A percentile compares a stretch with the other conserved stretches of the same genome.
Conservation (phyloP, 1,140 invertebrate genomes). For the Cotesia glomerata region DNA sequence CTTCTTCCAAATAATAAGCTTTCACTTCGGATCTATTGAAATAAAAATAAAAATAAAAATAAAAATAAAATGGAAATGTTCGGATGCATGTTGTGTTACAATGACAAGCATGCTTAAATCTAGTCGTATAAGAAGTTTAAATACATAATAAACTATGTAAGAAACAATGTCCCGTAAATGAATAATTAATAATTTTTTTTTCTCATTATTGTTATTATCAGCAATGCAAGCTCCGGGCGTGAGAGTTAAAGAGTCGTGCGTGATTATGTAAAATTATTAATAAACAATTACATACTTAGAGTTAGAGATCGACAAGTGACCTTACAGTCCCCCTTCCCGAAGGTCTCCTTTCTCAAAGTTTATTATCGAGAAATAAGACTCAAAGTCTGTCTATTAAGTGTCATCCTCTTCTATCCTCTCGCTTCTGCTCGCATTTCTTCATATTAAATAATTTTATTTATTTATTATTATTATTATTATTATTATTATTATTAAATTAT, state of each 20-base stretch:
- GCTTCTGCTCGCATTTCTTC: background rate
- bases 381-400: background rate
- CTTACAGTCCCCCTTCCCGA: constrained; percentile 38
- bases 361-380: background rate
- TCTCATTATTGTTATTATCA: background rate
- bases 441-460: background rate
- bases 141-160: constrained; percentile 20
- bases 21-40: constrained; percentile 16
- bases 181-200: constrained; percentile 15
- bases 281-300: constrained; percentile 34
- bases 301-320: constrained; percentile 46
- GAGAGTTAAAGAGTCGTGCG: constrained; percentile 27
- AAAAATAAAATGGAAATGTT: background rate
- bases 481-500: no score
- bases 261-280: constrained; percentile 2
- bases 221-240: constrained; percentile 21
- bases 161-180: background rate
- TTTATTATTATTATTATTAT: background rate
- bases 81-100: constrained; percentile 15
- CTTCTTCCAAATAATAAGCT: constrained; percentile 30
- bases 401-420: background rate
- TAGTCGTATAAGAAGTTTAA: constrained; percentile 40
- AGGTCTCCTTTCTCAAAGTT: constrained; percentile 6
- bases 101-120: constrained; percentile 39
- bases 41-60: background rate